A percentile compares a stretch with the other conserved stretches of the same genome.
Conservation (phyloP, 2,113 vertebrate species). For the Tauraco erythrolophus region DNA sequence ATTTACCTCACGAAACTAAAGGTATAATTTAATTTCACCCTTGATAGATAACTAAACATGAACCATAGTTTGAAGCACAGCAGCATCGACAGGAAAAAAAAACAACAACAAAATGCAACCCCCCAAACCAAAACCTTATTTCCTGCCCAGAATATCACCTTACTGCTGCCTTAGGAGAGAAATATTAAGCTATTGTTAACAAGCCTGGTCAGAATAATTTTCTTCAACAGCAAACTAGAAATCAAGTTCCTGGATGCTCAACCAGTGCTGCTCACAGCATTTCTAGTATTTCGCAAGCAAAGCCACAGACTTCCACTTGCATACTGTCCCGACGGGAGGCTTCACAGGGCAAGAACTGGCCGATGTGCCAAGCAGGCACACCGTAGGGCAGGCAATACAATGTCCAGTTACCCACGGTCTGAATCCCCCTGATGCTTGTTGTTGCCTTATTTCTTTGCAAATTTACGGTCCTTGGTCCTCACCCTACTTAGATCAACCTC, state of each 20-base stretch:
- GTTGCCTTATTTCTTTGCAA: not conserved
- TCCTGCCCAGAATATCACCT: not conserved
- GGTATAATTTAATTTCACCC: not conserved
- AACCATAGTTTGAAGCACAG: not conserved
- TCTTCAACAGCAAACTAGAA: not conserved
- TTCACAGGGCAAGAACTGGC: not conserved
- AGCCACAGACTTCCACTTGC: not conserved
- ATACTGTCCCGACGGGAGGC: not conserved
- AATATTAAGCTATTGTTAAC: not conserved
- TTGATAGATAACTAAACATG: not conserved
- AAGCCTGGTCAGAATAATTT: not conserved
- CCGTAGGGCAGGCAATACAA: not conserved
- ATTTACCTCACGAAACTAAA: not conserved
- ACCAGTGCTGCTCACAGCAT: not conserved
- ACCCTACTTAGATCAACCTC: not conserved
- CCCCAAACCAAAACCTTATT: not conserved
- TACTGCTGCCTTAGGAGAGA: not conserved
- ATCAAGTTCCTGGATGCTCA: not conserved
- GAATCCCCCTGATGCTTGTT: not conserved
- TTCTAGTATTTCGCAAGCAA: not conserved
- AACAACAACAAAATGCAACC: not conserved
- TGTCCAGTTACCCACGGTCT: not conserved
- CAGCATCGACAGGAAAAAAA: not conserved
- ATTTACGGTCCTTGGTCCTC: not conserved
- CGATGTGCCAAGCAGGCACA: not conserved